Conservation (phyloP, 2,113 vertebrate species). For the Alethe diademata region DNA sequence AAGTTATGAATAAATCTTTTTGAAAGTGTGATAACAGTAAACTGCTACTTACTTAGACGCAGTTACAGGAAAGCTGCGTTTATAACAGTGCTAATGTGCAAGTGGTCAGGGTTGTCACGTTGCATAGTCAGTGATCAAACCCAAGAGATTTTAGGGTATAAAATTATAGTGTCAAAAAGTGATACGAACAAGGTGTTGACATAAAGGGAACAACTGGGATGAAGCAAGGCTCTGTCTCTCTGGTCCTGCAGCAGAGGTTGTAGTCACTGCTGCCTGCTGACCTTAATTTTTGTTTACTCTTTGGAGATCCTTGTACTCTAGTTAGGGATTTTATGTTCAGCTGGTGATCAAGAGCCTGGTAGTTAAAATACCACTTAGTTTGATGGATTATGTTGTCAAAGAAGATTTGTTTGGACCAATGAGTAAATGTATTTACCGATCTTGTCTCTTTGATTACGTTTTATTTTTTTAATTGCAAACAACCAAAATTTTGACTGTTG, state of each 20-base stretch:
- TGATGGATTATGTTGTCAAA: constrained; percentile 5
- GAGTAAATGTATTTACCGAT: background rate
- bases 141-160: background rate
- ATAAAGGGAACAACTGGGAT: background rate
- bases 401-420: background rate
- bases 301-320: background rate
- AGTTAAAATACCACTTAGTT: background rate
- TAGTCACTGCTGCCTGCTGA: background rate
- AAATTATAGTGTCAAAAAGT: background rate
- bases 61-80: background rate
- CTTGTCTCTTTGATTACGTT: background rate
- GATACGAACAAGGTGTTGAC: background rate
- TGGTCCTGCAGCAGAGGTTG: background rate
- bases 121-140: background rate
- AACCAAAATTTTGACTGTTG: background rate
- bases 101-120: background rate
- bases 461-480: background rate
- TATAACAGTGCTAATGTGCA: background rate
- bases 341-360: background rate
- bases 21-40: background rate
- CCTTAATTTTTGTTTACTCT: constrained; percentile 25
- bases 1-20: background rate
- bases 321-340: background rate
- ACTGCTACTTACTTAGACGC: background rate
- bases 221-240: background rate